A percentile compares a stretch with the other conserved stretches of the same genome.
phyloP scores from a whole-genome alignment of 2,888 invertebrate species.

The Eilema caniola region DNA sequence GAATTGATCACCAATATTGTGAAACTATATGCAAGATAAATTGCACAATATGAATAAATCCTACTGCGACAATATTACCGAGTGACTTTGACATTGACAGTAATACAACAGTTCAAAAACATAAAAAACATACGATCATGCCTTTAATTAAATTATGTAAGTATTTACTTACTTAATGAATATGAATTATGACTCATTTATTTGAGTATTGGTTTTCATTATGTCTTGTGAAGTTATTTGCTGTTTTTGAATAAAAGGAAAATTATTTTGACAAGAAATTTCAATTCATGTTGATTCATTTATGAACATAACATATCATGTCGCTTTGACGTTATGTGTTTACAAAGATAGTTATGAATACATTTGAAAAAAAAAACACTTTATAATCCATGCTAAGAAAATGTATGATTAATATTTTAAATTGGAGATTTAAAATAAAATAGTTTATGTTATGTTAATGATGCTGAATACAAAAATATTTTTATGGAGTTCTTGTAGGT shows the following conservation, averaged over 20 bases:
- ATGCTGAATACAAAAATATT: no score
- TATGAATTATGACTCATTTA: no score
- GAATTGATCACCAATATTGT: constrained; percentile 38
- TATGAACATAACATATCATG: not conserved
- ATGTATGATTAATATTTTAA: no score
- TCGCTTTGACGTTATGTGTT: not conserved
- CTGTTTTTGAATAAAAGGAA: not conserved
- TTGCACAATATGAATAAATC: constrained; percentile 68
- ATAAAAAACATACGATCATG: not conserved
- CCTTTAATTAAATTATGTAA: not conserved
- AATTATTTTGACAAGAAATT: not conserved
- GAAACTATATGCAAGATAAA: constrained; percentile 54
- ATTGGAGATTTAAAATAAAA: no score
- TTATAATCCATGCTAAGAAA: no score
- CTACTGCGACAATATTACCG: constrained; percentile 48
- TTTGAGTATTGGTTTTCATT: no score
- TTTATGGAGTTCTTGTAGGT: no score
- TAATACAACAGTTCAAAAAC: not conserved
- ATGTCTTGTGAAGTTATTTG: not conserved
- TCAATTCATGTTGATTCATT: not conserved
- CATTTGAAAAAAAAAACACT: not conserved
- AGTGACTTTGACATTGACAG: constrained; percentile 43
- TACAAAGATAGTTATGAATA: not conserved
- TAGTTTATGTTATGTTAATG: no score
- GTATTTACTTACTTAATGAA: no score